Evolutionary conservation across 2,113 vertebrate species (phyloP).

Genomic region (Microcebus griseorufus): DNA sequence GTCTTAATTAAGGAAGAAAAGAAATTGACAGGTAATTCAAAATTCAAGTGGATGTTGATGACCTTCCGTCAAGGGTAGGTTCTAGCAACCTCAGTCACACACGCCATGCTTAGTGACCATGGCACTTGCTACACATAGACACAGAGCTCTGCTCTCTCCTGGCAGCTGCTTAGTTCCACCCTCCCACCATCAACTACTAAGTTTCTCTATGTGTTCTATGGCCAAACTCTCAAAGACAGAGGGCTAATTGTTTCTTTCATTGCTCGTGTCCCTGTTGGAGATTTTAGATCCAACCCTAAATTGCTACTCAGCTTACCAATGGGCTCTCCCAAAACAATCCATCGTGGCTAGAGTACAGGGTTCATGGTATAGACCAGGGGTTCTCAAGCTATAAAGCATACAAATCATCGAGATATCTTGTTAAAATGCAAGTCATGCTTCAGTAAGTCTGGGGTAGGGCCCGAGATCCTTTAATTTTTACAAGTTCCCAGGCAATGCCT

Average conservation of each 20-base stretch:
- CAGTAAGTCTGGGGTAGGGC: no score
- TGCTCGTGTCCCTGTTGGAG: not conserved
- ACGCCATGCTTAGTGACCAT: fast-evolving
- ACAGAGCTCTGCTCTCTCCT: not conserved
- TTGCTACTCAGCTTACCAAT: not conserved
- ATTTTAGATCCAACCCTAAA: not conserved
- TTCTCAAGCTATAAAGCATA: not conserved
- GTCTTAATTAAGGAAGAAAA: not conserved
- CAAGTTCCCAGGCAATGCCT: no score
- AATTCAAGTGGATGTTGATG: not conserved
- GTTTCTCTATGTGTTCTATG: not conserved
- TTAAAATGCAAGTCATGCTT: no score
- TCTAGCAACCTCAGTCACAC: not conserved
- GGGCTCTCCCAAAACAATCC: not conserved
- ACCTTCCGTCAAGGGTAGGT: not conserved
- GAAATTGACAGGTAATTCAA: not conserved
- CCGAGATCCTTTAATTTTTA: no score
- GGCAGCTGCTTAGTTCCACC: not conserved
- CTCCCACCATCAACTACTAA: not conserved
- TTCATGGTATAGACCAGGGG: fast-evolving
- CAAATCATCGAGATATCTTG: no score
- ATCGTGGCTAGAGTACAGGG: not conserved
- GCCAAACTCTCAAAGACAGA: not conserved
- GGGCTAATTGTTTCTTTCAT: not conserved
- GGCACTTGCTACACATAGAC: not conserved